phyloP scores from a whole-genome alignment of 1,140 invertebrate species.

The Gonioctena quinquepunctata region DNA sequence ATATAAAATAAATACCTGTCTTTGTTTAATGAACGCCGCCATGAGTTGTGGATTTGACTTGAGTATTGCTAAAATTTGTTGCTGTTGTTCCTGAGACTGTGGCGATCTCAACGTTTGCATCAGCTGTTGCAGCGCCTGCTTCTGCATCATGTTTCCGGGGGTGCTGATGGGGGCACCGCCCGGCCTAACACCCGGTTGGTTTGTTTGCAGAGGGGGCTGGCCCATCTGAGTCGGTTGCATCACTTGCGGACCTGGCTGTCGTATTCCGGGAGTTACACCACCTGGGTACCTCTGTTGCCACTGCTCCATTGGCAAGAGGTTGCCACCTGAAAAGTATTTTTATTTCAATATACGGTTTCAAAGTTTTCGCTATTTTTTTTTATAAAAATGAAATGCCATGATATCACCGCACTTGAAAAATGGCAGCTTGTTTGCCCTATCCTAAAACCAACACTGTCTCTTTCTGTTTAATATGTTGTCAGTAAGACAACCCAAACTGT shows the following conservation, averaged over 20 bases:
- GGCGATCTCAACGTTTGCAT: constrained; percentile 88
- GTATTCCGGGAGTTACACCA: constrained; percentile 56
- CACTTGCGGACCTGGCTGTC: constrained; percentile 48
- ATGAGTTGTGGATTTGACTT: constrained; percentile 94
- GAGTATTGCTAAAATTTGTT: constrained; percentile 89
- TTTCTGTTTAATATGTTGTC: too few species aligned
- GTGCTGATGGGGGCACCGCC: constrained; percentile 51
- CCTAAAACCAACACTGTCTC: too few species aligned
- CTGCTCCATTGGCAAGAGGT: constrained; percentile 69
- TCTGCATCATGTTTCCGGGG: constrained; percentile 60
- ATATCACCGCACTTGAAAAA: neutral
- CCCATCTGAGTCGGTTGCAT: constrained; percentile 32
- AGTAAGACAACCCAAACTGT: too few species aligned
- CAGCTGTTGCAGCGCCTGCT: constrained; percentile 85
- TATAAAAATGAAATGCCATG: neutral
- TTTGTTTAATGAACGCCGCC: constrained; percentile 95
- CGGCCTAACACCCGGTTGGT: constrained; percentile 33
- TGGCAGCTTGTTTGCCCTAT: too few species aligned
- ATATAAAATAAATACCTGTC: constrained; percentile 62
- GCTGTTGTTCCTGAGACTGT: constrained; percentile 88
- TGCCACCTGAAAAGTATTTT: constrained; percentile 48
- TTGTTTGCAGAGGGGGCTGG: constrained; percentile 6
- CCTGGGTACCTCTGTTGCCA: constrained; percentile 64
- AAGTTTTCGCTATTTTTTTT: too few species aligned
- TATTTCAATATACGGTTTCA: too few species aligned